phyloP scores from a whole-genome alignment of 1,140 invertebrate genomes.

The Cataglyphis hispanica region DNA sequence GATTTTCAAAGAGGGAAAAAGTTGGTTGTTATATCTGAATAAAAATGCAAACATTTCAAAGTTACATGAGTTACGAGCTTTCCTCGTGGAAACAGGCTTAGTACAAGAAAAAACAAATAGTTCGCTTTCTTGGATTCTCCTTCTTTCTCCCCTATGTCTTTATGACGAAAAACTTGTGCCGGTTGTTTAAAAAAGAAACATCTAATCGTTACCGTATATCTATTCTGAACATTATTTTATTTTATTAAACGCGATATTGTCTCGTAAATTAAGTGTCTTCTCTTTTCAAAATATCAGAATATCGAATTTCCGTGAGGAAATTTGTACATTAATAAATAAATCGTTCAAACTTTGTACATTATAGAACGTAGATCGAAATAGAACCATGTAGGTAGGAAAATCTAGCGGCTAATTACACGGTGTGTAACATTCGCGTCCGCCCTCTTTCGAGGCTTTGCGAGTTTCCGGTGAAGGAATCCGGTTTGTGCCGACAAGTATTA shows the following conservation, averaged over 20 bases:
- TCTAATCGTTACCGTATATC: no score
- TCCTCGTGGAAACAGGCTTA: conserved; percentile 25
- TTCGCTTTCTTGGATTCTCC: conserved; percentile 31
- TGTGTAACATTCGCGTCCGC: conserved; percentile 23
- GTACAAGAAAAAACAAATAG: conserved; percentile 29
- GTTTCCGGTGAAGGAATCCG: conserved; percentile 32
- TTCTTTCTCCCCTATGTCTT: no score
- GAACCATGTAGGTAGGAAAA: neutral
- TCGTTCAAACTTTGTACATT: neutral
- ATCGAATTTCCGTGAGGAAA: neutral
- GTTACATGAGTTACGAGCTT: conserved; percentile 21
- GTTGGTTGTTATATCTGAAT: conserved; percentile 53
- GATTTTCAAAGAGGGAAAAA: conserved; percentile 53
- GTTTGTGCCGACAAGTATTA: conserved; percentile 21
- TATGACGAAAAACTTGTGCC: conserved; percentile 7
- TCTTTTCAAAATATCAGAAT: conserved; percentile 6
- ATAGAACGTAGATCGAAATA: neutral
- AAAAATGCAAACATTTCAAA: conserved; percentile 58
- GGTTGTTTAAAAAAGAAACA: neutral
- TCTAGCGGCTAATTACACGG: conserved; percentile 21
- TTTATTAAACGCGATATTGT: neutral
- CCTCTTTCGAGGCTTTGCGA: conserved; percentile 12
- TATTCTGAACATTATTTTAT: neutral
- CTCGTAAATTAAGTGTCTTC: neutral
- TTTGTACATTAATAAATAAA: neutral